Base-by-base conservation (phyloP, 2,797 vertebrate species). In the Girardinus metallicus region DNA sequence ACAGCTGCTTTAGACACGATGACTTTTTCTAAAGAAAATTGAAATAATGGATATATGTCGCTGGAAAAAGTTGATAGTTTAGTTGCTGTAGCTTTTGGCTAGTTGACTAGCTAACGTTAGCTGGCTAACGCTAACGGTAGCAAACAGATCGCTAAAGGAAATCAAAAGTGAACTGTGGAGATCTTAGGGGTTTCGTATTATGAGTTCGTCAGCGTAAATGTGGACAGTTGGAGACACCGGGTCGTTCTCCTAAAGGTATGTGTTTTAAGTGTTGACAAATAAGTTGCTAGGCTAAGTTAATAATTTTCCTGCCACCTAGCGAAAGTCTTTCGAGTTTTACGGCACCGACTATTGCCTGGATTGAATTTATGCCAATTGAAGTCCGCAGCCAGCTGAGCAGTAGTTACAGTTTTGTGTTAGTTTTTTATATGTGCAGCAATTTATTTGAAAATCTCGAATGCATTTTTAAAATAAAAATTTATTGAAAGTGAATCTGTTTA, bases 51-150 rank as follows among this genome's bases (percentile, higher is more conserved):
- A 26, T 80, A 36, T 36, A 81, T 81, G 81, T 85, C 78, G 83
- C 47, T 83, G 66, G 73, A 87, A 92, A 92, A 94, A 93, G 88
- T 93, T 93, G 81, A 77, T 91, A 80, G 77, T 79, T 82, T 85
- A 88, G 85, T 91, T 91, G 81, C 81, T 77, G 82, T 74, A 88
- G 88, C 83, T 88, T 80, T 62, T 79, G 87, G 90, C 88, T 91
- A 86, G 70, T 70, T 70, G 83, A 80, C 78, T 82, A 80, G 89
- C 87, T 89, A 92, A 87, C 80, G 84, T 91, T 93, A 93, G 92
- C 90, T n/a, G 47, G 91, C 90, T 91, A 86, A 75, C 70, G 92
- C 90, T 93, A 90, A 89, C 79, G 82, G 88, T 93, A 93, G 91
- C 93, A 87, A 93, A 91, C 84, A 90, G 79, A 91, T 87, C 80